Base-by-base conservation (phyloP, 2,888 invertebrate species). In the Hydraecia micacea region DNA sequence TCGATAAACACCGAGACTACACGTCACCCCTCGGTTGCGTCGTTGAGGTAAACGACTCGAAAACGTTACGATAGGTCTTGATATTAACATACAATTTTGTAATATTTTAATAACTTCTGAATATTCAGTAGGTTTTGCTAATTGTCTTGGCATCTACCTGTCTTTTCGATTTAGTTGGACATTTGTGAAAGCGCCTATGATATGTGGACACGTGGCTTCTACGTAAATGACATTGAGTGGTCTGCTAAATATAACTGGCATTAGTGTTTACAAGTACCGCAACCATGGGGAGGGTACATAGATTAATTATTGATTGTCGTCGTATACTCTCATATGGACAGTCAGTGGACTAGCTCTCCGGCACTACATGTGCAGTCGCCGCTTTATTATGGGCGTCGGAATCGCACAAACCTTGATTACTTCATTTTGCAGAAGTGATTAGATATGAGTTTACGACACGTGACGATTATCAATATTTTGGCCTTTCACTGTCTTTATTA, bases 41-140 rank as follows among this genome's bases (percentile, higher is more conserved):
- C 89, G 81, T 90, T 83, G 93, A 91, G 95, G 95, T 95, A 95
- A 95, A 95, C 93, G 95, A 95, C 95, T 94, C 91, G 89, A 89
- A 81, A 88, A 95, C 94, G 94, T 96, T 96, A 96, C 91, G 93
- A 95, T 96, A 96, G 96, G 96, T 96, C 95, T 95, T 85, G 84
- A 85, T 89, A 81, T 77, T 87, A 81, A 79, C 83, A 83, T 79
- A 86, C 81, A 67, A 83, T 86, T 84, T 88, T 84, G 81, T 88
- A 85, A 89, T 79, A 80, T 80, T 83, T 78, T 73, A 79, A 82
- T 81, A 83, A 73, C 75, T 77, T 82, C 86, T 79, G 76, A 75
- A 85, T 85, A 81, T 85, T 84, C 76, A 75, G 52, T 66, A 49
- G 39, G 36, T 79, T 67, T 78, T 66, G 63, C 65, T 78, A 76